These are phyloP conservation scores for Troides helena DNA, from an alignment of 2,888 invertebrate genomes.

Conservation along the genomic window DNA sequence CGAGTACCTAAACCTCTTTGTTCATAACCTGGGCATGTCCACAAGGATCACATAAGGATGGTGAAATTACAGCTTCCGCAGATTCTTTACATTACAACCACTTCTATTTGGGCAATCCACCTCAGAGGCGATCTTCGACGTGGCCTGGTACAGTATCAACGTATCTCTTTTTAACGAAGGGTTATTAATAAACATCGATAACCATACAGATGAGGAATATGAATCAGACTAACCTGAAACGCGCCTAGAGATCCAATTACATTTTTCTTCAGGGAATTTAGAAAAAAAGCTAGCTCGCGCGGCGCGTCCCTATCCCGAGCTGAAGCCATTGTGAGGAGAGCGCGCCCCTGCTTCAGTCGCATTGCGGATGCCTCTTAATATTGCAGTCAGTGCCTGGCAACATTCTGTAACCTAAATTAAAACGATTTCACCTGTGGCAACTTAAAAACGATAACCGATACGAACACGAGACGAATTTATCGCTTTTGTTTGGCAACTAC, in stretches of 20 bases:
- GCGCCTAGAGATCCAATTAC: slow-evolving; percentile 3
- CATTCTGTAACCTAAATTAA: slow-evolving; percentile 22
- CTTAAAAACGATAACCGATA: slow-evolving; percentile 1
- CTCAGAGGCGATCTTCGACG: no score
- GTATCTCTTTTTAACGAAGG: no score
- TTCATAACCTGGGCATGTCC: no score
- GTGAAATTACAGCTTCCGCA: no score
- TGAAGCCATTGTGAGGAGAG: slow-evolving; percentile 26
- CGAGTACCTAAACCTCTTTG: no score
- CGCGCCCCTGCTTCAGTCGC: slow-evolving; percentile 27
- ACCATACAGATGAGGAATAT: no score
- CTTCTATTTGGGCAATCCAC: no score
- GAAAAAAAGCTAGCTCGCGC: background rate
- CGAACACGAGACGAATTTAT: background rate
- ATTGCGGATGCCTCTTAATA: slow-evolving; percentile 30
- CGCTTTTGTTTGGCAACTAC: background rate
- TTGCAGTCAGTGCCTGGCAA: slow-evolving; percentile 30
- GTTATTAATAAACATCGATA: no score
- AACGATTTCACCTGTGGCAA: slow-evolving; percentile 23
- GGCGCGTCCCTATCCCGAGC: slow-evolving; percentile 20
- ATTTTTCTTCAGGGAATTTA: background rate
- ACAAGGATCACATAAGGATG: no score
- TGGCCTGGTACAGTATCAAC: no score
- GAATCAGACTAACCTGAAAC: background rate
- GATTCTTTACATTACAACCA: no score